phyloP scores from a whole-genome alignment of 2,113 vertebrate genomes.

The Nothocercus nigrocapillus region DNA sequence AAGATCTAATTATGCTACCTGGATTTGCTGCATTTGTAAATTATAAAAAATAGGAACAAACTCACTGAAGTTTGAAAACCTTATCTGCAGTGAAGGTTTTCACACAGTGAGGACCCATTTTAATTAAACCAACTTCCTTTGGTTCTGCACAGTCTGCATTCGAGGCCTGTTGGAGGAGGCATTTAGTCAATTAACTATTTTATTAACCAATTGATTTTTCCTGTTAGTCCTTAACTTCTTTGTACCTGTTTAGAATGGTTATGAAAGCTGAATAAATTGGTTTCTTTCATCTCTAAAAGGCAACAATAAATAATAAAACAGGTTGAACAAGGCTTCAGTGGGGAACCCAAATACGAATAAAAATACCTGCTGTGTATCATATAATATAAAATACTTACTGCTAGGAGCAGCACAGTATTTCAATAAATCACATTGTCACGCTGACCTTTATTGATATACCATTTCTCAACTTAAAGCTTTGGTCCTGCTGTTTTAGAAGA shows the following conservation, averaged over 20 bases:
- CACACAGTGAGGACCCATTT: constrained; percentile 54
- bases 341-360: constrained; percentile 63
- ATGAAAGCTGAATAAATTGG: constrained; percentile 75
- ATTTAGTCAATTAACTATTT: constrained; percentile 84
- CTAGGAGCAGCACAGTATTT: constrained; percentile 57
- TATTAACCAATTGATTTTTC: constrained; percentile 83
- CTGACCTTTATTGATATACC: constrained; percentile 80
- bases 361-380: constrained; percentile 73
- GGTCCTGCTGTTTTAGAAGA: constrained; percentile 68
- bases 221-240: constrained; percentile 68
- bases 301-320: constrained; percentile 78
- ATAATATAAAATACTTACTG: constrained; percentile 69
- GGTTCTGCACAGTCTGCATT: constrained; percentile 71
- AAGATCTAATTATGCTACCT: constrained; percentile 37
- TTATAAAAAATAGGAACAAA: constrained; percentile 44
- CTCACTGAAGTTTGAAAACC: constrained; percentile 50
- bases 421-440: constrained; percentile 77
- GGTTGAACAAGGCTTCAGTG: constrained; percentile 67
- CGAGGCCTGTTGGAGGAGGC: constrained; percentile 66
- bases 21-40: constrained; percentile 45
- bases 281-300: constrained; percentile 76
- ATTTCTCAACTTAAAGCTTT: constrained; percentile 65
- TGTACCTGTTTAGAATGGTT: constrained; percentile 68
- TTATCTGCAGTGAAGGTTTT: constrained; percentile 60
- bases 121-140: constrained; percentile 73